Evolutionary conservation across 2,113 vertebrate genomes (phyloP).

Genomic region (Chrysemys picta): DNA sequence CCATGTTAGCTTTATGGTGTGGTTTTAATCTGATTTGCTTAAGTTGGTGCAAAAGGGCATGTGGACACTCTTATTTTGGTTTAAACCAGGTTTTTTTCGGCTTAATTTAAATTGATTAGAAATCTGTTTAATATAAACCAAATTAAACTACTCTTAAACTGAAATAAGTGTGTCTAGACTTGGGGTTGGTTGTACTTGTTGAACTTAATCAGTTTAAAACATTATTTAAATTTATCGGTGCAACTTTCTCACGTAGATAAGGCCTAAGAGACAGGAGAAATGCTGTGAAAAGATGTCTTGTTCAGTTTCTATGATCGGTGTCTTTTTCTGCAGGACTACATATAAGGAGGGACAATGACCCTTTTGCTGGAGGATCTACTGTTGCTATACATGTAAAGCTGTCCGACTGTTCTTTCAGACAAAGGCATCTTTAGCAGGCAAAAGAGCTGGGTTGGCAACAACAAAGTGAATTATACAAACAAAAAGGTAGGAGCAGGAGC

Average conservation of each 20-base stretch:
- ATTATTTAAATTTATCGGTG: not conserved
- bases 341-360: not conserved
- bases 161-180: not conserved
- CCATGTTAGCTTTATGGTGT: not conserved
- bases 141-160: not conserved
- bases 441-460: conserved; percentile 12
- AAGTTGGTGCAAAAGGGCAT: not conserved
- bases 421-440: not conserved
- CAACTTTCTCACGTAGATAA: not conserved
- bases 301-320: not conserved
- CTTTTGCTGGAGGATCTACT: not conserved
- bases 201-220: not conserved
- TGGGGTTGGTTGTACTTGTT: not conserved
- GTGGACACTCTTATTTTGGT: not conserved
- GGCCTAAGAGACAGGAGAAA: not conserved
- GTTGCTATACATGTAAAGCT: conserved; percentile 38
- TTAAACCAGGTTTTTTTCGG: not conserved
- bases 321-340: not conserved
- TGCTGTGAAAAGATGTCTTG: conserved; percentile 14
- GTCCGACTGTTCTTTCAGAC: not conserved
- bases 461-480: conserved; percentile 32
- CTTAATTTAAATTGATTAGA: not conserved
- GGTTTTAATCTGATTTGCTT: not conserved
- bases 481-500: conserved; percentile 17
- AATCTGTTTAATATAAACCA: not conserved